Percentiles rank a stretch among this genome's conserved stretches.
These are phyloP conservation scores for Passerculus sandwichensis DNA, from an alignment of 2,797 vertebrate species.

Conservation along the genomic window DNA sequence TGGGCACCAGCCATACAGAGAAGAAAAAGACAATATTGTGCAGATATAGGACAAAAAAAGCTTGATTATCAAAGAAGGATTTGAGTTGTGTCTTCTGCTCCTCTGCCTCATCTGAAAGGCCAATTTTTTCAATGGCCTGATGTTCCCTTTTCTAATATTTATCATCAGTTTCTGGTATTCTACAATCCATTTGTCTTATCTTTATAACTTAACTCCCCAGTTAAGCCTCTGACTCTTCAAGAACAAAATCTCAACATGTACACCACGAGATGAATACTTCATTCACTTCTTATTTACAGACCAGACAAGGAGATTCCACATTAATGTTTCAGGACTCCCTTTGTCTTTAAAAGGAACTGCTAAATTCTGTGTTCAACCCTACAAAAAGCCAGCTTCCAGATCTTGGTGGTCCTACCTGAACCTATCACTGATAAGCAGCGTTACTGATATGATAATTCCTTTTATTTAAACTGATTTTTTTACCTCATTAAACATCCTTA, in stretches of 20 bases:
- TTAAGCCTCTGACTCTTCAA: not conserved
- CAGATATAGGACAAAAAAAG: not conserved
- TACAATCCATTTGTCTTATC: not conserved
- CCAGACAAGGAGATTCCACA: fast-evolving
- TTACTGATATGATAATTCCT: not conserved
- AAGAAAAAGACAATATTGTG: not conserved
- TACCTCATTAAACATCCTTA: not conserved
- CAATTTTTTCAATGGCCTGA: not conserved
- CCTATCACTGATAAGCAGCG: not conserved
- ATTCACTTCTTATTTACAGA: not conserved
- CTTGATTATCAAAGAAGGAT: not conserved
- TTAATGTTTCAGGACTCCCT: not conserved
- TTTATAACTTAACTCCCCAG: not conserved
- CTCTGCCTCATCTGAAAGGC: not conserved
- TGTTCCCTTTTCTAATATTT: not conserved
- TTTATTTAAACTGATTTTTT: not conserved
- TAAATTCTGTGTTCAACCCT: not conserved
- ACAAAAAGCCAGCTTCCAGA: not conserved
- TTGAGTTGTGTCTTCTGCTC: not conserved
- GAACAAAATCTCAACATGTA: not conserved
- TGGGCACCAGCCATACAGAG: not conserved
- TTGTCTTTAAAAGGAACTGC: not conserved
- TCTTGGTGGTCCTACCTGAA: not conserved
- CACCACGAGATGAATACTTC: not conserved
- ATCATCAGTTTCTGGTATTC: not conserved